Conservation (phyloP, 2,888 invertebrate species). For the Schizotus pectinicornis region DNA sequence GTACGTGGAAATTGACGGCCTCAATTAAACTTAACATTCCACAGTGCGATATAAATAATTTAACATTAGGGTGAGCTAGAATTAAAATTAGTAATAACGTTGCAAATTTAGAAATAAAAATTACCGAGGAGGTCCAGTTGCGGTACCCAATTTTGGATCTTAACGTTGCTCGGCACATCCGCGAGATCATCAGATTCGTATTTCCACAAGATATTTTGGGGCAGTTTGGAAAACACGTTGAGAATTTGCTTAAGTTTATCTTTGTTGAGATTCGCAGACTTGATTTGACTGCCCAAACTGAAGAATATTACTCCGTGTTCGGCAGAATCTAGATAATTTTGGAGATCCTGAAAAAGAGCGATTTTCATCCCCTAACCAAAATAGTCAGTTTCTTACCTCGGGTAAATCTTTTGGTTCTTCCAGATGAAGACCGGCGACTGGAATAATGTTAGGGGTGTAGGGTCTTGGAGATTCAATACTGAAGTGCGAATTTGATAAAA, state of each 20-base stretch:
- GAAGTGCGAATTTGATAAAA: conserved; percentile 46
- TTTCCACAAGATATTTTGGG: conserved; percentile 71
- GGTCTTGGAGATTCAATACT: conserved; percentile 46
- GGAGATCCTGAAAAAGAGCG: conserved; percentile 25
- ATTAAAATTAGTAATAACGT: conserved; percentile 8
- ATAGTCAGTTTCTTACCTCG: conserved; percentile 8
- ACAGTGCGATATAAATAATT: conserved; percentile 66
- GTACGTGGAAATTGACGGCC: conserved; percentile 59
- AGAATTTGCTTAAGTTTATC: conserved; percentile 54
- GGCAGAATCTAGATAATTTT: conserved; percentile 38
- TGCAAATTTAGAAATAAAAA: not conserved
- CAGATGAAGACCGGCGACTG: conserved; percentile 49
- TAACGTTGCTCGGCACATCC: conserved; percentile 64
- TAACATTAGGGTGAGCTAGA: conserved; percentile 62
- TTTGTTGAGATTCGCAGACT: conserved; percentile 34
- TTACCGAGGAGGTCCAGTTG: conserved; percentile 55
- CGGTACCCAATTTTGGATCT: conserved; percentile 69
- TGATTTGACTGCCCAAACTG: conserved; percentile 43
- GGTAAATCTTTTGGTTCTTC: conserved; percentile 36
- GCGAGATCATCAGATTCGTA: conserved; percentile 65
- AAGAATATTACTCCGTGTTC: conserved; percentile 43
- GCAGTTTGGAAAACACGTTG: conserved; percentile 63
- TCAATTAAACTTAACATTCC: conserved; percentile 65
- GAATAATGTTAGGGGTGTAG: conserved; percentile 47
- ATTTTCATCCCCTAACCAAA: not conserved